Evolutionary conservation across 2,113 vertebrate genomes (phyloP), one percentile per base, ranked within the genome.

Genomic region (Platichthys flesus): DNA sequence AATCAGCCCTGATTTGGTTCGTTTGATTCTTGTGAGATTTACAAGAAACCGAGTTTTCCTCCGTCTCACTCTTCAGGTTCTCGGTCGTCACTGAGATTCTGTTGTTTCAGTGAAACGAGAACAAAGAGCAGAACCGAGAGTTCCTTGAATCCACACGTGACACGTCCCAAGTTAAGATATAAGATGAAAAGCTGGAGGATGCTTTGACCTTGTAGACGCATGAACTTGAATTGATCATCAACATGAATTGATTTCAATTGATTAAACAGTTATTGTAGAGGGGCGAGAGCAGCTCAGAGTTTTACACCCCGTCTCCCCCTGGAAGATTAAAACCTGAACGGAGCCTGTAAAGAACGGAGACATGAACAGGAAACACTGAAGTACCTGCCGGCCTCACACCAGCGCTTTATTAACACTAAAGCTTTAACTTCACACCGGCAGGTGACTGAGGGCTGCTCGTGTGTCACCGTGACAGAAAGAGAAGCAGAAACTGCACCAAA

Each of bases 361-460:
- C 42, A 73, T 26, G 67, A 73, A 7, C 28, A 52, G 69, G 26
- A 74, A 42, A 16, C 18, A 51, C 47, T 51, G 47, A 18, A 51
- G 65, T 20, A 58, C 45, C 56, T 78, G 71, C 23, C 60, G n/a
- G 67, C 74, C 47, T 60, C 66, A 21, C 24, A 66, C 18, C 74
- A 58, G 31, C 72, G 23, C 45, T 82, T 78, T 60, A 80, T 82
- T 76, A 74, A 76, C 62, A 24, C 16, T 51, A 64, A 70, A 71
- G 62, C 68, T 81, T 82, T 63, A 74, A 83, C 31, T 84, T 65
- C 52, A 56, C 47, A 47, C 40, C 74, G 52, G 63, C 45, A 75
- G 64, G 76, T 82, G 61, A 81, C 79, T 60, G 71, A 86, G 58
- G 35, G 65, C 57, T 45, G 77, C 51, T 71, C 35, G 68, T 90